Evolutionary conservation across 2,888 invertebrate genomes (phyloP).

Genomic region (Chouioia cunea): DNA sequence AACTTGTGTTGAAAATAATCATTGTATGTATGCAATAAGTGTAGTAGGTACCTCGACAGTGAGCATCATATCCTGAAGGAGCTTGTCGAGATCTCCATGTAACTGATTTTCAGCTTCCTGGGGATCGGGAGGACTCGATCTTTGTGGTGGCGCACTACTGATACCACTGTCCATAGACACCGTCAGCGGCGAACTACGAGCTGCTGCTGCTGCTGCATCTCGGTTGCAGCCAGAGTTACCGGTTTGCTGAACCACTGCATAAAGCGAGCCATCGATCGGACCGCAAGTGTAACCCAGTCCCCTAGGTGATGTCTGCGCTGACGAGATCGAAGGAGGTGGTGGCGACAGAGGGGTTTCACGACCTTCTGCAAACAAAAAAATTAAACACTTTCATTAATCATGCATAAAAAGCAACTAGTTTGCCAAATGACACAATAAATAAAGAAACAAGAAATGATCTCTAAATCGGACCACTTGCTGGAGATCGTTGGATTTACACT

Average conservation of each 20-base stretch:
- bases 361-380: no score
- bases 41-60: constrained; percentile 82
- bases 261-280: constrained; percentile 90
- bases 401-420: no score
- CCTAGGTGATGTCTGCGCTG: constrained; percentile 68
- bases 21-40: no score
- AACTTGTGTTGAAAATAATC: no score
- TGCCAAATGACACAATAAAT: no score
- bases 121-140: constrained; percentile 64
- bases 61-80: constrained; percentile 87
- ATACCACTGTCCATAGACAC: constrained; percentile 94
- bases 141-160: constrained; percentile 73
- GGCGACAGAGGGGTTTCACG: constrained; percentile 72
- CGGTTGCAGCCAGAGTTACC: constrained; percentile 5
- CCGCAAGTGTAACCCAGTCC: constrained; percentile 80
- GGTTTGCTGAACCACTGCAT: constrained; percentile 73
- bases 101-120: constrained; percentile 65
- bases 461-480: no score
- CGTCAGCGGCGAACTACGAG: constrained; percentile 78
- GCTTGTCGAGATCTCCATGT: constrained; percentile 84
- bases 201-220: neutral
- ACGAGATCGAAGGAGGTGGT: constrained; percentile 67
- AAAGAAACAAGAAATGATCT: no score
- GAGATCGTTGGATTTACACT: no score
- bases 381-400: no score